Evolutionary conservation across 2,797 vertebrate species (phyloP).

Genomic region (Pogoniulus pusillus): DNA sequence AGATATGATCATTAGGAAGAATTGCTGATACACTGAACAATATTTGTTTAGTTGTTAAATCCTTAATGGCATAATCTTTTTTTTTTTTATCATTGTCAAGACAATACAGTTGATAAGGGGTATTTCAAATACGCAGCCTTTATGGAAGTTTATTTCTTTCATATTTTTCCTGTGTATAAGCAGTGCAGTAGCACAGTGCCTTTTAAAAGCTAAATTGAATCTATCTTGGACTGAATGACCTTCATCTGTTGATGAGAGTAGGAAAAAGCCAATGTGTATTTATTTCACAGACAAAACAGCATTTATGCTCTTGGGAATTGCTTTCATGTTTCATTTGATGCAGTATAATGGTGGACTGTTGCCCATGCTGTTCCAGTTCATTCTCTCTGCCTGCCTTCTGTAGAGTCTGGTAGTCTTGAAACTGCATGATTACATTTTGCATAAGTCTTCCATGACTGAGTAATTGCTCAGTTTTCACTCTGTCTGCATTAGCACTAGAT

Average conservation of each 20-base stretch:
- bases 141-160: neutral
- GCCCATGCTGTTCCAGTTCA: neutral
- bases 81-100: neutral
- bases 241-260: neutral
- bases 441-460: neutral
- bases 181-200: neutral
- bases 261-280: neutral
- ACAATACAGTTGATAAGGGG: neutral
- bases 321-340: neutral
- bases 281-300: neutral
- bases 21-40: neutral
- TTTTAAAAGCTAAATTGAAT: neutral
- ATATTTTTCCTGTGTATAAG: neutral
- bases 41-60: neutral
- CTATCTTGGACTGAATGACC: neutral
- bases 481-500: neutral
- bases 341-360: neutral
- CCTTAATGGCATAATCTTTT: neutral
- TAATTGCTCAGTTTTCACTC: neutral
- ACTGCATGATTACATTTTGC: neutral
- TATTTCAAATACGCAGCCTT: neutral
- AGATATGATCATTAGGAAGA: neutral
- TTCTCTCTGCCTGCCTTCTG: neutral
- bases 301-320: neutral
- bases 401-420: neutral